Evolutionary conservation across 1,140 invertebrate species (phyloP).

Genomic region (Drosophila erecta): DNA sequence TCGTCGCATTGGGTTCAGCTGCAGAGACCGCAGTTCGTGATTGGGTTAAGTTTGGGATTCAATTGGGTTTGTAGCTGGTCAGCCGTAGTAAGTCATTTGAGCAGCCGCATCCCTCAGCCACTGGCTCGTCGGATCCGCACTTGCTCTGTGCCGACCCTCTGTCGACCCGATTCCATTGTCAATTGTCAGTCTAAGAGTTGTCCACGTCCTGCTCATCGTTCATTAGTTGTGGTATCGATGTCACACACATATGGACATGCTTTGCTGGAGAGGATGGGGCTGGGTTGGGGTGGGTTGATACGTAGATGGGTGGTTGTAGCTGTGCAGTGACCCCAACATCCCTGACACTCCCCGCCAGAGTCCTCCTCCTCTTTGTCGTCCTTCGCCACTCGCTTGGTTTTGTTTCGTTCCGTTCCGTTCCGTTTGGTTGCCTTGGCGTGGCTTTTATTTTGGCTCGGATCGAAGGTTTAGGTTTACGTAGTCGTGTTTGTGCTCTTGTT

Average conservation of each 20-base stretch:
- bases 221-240: constrained; percentile 71
- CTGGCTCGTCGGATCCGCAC: neutral
- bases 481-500: too few species aligned
- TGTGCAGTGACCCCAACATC: constrained; percentile 71
- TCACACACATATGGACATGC: constrained; percentile 9
- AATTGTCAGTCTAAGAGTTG: constrained; percentile 57
- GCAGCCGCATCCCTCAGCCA: constrained; percentile 4
- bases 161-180: constrained; percentile 28
- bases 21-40: constrained; percentile 15
- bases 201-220: constrained; percentile 34
- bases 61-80: constrained; percentile 27
- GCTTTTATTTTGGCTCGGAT: neutral
- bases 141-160: neutral
- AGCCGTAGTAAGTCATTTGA: constrained; percentile 30
- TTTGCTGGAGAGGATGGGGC: neutral
- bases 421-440: constrained; percentile 24
- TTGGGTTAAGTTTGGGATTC: constrained; percentile 33
- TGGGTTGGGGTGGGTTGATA: neutral
- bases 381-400: constrained; percentile 34
- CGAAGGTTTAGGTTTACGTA: constrained; percentile 6
- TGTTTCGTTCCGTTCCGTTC: constrained; percentile 21
- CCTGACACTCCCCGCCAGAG: constrained; percentile 44
- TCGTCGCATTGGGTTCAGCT: constrained; percentile 1
- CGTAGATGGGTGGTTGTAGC: neutral
- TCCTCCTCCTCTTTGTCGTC: constrained; percentile 46